These are phyloP conservation scores for Siderastrea radians DNA, from an alignment of 92 coral and sea anemone species.

Conservation along the genomic window DNA sequence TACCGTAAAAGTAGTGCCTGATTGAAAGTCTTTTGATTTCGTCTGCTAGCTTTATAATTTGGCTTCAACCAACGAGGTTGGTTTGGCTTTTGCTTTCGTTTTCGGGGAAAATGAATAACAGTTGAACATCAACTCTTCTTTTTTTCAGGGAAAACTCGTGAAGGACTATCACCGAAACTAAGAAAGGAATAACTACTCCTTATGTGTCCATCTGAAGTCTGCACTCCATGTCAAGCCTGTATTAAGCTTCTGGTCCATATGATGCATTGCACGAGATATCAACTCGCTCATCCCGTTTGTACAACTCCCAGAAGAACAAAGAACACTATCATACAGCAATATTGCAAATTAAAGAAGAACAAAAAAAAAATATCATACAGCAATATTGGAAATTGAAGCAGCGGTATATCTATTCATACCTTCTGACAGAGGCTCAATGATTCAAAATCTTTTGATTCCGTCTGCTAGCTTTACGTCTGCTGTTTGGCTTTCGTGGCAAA, in stretches of 20 bases:
- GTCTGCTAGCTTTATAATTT: neutral
- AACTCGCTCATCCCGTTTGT: too few species aligned
- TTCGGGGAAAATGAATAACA: neutral
- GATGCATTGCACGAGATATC: too few species aligned
- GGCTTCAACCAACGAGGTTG: neutral
- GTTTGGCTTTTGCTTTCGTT: too few species aligned
- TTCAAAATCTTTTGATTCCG: neutral
- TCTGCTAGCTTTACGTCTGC: neutral
- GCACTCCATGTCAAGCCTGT: too few species aligned
- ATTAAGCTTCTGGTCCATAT: too few species aligned
- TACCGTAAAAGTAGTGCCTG: neutral
- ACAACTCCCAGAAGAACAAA: too few species aligned
- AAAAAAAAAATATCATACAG: neutral
- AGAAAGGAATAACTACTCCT: too few species aligned
- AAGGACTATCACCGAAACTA: too few species aligned
- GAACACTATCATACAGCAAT: too few species aligned
- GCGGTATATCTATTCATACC: neutral
- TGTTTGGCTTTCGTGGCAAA: neutral
- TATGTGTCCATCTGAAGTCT: too few species aligned
- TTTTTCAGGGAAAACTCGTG: too few species aligned
- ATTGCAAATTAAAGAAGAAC: neutral
- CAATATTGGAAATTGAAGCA: neutral
- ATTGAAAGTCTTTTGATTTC: neutral
- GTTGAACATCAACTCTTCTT: too few species aligned
- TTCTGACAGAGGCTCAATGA: neutral